Percentiles rank a stretch among this genome's conserved stretches.
Evolutionary conservation across 2,888 invertebrate genomes (phyloP).

Genomic region (Orthosia gothica): DNA sequence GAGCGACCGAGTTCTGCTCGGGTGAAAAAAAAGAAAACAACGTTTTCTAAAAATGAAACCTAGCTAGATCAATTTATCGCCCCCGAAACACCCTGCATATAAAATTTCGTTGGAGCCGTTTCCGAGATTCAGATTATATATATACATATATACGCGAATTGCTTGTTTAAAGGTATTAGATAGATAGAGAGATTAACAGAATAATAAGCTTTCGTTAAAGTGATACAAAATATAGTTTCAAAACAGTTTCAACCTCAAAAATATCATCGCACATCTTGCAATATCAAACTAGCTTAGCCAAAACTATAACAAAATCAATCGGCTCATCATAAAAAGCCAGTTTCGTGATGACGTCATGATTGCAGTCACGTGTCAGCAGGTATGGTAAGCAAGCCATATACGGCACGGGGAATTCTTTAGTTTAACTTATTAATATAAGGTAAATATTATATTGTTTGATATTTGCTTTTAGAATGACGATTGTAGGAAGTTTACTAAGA

Average conservation of each 20-base stretch:
- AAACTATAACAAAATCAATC: background rate
- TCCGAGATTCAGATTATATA: no score
- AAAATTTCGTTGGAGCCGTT: no score
- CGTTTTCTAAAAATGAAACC: no score
- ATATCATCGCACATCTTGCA: background rate
- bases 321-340: constrained; percentile 29
- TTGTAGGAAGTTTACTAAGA: background rate
- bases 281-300: background rate
- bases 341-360: constrained; percentile 27
- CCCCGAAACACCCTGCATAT: no score
- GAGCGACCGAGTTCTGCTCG: no score
- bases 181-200: no score
- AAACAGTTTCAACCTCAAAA: background rate
- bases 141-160: no score
- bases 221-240: background rate
- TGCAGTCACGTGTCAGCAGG: constrained; percentile 12
- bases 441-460: constrained; percentile 24
- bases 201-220: no score
- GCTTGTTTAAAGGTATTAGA: no score
- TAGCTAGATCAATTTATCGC: no score
- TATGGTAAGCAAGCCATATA: background rate
- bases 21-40: no score
- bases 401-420: constrained; percentile 34
- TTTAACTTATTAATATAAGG: constrained; percentile 3
- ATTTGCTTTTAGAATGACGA: constrained; percentile 23